phyloP scores from a whole-genome alignment of 2,797 vertebrate genomes.

The Ctenosaura bakeri region DNA sequence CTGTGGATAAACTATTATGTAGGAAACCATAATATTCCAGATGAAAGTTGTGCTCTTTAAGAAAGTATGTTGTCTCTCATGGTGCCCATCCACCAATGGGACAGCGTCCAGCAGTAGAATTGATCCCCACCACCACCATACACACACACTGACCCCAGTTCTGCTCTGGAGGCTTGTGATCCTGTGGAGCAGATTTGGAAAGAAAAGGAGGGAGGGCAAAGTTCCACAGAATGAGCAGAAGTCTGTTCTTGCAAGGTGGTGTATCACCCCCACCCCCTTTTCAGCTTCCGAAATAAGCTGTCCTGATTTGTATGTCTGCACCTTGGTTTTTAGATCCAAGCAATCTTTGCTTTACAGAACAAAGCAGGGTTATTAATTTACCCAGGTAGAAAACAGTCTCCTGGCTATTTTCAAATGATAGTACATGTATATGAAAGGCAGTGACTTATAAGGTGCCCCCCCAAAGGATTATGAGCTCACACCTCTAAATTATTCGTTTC shows the following conservation, averaged over 20 bases:
- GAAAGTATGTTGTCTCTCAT: neutral
- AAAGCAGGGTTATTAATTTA: neutral
- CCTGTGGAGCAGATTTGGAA: neutral
- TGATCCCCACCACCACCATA: neutral
- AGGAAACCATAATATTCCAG: neutral
- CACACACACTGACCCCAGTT: no score
- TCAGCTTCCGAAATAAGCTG: no score
- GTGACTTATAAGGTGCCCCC: neutral
- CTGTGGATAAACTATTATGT: neutral
- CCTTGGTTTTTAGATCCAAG: no score
- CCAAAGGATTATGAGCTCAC: neutral
- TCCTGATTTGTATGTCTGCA: no score
- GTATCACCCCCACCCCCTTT: no score
- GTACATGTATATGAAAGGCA: no score
- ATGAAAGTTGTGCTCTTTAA: neutral
- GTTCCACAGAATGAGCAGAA: no score
- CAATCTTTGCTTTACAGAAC: no score
- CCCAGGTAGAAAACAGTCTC: neutral
- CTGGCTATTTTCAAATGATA: neutral
- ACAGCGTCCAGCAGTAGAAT: neutral
- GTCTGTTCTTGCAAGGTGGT: no score
- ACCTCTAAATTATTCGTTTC: neutral
- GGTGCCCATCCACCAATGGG: neutral
- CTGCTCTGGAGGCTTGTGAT: neutral
- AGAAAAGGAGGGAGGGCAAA: neutral